Evolutionary conservation across 2,797 vertebrate genomes (phyloP), one percentile per base, ranked within the genome.

Genomic region (Aphelocoma californica): DNA sequence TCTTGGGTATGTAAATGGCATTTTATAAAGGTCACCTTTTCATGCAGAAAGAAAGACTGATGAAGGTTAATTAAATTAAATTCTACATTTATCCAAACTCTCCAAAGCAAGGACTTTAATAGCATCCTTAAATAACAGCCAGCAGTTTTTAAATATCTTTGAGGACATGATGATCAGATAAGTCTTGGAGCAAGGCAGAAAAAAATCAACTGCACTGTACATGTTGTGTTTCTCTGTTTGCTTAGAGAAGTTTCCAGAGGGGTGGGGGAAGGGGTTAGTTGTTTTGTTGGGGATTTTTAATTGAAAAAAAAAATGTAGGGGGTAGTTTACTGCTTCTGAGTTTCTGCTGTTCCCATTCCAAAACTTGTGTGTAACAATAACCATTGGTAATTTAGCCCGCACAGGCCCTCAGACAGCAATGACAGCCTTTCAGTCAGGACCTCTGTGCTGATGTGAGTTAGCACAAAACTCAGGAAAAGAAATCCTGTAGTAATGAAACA

Each of bases 41-140:
- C 78, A 82, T 47, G 83, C 78, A 88, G 62, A 87, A 91, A 94
- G 79, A 86, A 20, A 87, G 81, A 64, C 69, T 69, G 83, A 14
- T 93, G 93, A 94, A 94, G 86, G 87, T 95, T 96, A 95, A 96
- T 96, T 96, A 86, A 95, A 93, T 92, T 92, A 95, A 96, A 88
- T 50, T 88, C 79, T 79, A 62, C 85, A 79, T 92, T 86, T 80
- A 94, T 80, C 57, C 60, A 80, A 72, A 92, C 48, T 90, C 82
- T 91, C 74, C 81, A 93, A 94, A 94, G 77, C 60, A 92, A 92
- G 67, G 44, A 66, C 83, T 86, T 90, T 73, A 94, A 88, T 85
- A 90, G 83, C 57, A 82, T 75, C 29, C 18, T 92, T 96, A 90
- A 96, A 86, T 78, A 96, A 87, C 53, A 93, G 45, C 42, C 64